Base-by-base conservation (phyloP, 2,888 invertebrate species). In the Sarcophaga carnaria region DNA sequence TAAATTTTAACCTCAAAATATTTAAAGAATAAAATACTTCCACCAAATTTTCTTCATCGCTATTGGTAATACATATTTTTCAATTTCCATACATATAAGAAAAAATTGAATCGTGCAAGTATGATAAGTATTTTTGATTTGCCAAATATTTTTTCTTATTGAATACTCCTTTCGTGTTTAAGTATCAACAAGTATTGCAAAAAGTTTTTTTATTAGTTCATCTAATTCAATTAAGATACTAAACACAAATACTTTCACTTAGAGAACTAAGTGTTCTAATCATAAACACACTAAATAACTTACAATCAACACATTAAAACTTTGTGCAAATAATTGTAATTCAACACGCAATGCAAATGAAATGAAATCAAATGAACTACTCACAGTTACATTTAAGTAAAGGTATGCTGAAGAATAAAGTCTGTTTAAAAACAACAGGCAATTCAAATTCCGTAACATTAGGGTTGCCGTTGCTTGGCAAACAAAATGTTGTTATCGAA, bases 391-490 rank as follows among this genome's bases (percentile, higher is more conserved):
- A 22, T 27, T 6, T 22, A 64, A 22, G 77, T 72, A 72, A 72
- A 78, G 70, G 22, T 74, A 67, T 64, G 74, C 54, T 17, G 54
- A 79, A 62, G 54, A 20, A 72, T 77, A 17, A 12, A 60, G 8
- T 37, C 3, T 6, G 60, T 22, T 54, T 12, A 49, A 20, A 17
- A 63, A 69, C 75, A 72, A 64, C 47, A 27, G 63, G 63, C 22
- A 69, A 62, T 60, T 45, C 25, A 79, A 76, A 70, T 75, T n/a
- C 6, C 37, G 69, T 71, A 45, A 78, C 17, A 49, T 63, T 70
- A 88, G 89, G 82, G 88, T 87, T 88, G 87, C 85, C 87, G 91
- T 96, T 96, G 45, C 96, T 88, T 90, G 89, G 90, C 89, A 89
- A 90, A 89, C 86, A 86, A 88, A 87, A 89, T 69, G 3, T 54